These are phyloP conservation scores for Cyanoramphus novaezelandiae DNA, from an alignment of 2,113 vertebrate species.

Conservation along the genomic window DNA sequence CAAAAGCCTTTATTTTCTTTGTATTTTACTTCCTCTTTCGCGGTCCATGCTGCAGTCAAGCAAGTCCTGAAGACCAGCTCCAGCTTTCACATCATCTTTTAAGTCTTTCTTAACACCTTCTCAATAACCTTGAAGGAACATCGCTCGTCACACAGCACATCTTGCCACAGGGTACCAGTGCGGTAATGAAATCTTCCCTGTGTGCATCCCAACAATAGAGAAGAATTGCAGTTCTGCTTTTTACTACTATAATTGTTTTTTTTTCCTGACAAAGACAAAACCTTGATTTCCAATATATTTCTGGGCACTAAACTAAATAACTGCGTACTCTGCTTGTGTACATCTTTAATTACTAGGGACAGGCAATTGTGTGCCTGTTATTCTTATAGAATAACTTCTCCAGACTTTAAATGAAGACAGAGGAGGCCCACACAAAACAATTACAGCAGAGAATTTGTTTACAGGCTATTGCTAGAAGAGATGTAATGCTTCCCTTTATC, in stretches of 20 bases:
- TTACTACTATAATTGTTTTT: not conserved
- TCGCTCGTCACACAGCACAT: not conserved
- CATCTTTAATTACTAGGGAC: not conserved
- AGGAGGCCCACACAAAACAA: conserved; percentile 53
- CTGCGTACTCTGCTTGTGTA: not conserved
- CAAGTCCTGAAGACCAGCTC: not conserved
- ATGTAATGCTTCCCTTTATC: conserved; percentile 69
- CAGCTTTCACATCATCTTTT: not conserved
- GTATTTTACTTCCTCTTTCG: not conserved
- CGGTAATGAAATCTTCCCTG: not conserved
- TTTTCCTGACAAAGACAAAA: not conserved
- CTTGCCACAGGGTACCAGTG: not conserved
- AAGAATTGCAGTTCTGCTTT: not conserved
- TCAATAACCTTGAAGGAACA: not conserved
- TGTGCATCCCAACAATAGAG: not conserved
- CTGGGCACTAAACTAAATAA: not conserved
- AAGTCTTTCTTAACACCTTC: not conserved
- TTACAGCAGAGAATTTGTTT: conserved; percentile 64
- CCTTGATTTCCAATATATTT: not conserved
- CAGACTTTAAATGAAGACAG: conserved; percentile 63
- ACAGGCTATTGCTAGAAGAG: conserved; percentile 42
- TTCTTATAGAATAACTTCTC: conserved; percentile 22
- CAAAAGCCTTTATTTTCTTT: not conserved
- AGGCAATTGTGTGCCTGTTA: not conserved
- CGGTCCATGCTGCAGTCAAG: not conserved